Percentiles rank a stretch among this genome's conserved stretches.
Conservation (phyloP, 2,797 vertebrate species). For the Myioborus miniatus region DNA sequence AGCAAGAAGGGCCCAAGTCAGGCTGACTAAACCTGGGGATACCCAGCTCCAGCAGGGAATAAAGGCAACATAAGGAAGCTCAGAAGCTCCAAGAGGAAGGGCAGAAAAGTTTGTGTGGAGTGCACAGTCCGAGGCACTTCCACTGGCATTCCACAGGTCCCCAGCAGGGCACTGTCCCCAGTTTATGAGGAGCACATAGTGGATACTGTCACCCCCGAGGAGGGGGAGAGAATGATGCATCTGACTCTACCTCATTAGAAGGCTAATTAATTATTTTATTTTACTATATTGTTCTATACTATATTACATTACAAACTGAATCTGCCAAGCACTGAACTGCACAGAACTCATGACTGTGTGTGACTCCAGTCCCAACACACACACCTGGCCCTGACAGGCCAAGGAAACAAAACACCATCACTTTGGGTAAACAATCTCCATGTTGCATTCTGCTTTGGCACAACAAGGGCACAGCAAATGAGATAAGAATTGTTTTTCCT, state of each 20-base stretch:
- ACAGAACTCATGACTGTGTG: neutral
- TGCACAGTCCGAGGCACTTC: neutral
- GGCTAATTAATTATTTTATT: neutral
- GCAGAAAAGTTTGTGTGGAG: rapidly evolving
- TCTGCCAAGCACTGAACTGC: neutral
- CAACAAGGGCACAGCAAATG: neutral
- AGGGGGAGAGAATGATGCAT: too few species aligned
- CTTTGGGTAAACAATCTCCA: rapidly evolving
- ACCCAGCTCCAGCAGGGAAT: neutral
- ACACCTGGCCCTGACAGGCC: neutral
- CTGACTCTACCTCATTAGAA: neutral
- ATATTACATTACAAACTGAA: neutral
- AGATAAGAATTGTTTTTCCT: neutral
- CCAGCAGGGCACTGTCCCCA: neutral
- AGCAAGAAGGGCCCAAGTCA: neutral
- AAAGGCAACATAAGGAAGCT: rapidly evolving
- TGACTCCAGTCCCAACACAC: too few species aligned
- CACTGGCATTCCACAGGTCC: neutral
- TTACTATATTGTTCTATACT: too few species aligned
- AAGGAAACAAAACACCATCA: neutral
- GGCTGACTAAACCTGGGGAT: neutral
- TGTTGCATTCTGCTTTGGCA: neutral
- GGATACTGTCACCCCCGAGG: neutral
- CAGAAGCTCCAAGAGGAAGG: neutral
- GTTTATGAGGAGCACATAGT: rapidly evolving